Conservation (phyloP, 2,113 vertebrate genomes). For the Prunella himalayana region DNA sequence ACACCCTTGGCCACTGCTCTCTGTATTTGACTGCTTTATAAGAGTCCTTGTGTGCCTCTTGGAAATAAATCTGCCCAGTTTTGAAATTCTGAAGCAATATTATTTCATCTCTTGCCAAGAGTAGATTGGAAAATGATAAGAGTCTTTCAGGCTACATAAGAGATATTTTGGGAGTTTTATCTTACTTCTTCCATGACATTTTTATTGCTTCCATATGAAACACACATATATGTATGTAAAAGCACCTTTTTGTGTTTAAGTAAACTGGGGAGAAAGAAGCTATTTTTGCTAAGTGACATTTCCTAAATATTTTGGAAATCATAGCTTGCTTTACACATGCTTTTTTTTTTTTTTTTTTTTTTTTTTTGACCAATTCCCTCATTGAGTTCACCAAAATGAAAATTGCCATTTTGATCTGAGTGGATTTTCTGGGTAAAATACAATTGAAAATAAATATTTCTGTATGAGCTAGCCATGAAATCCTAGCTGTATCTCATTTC, state of each 20-base stretch:
- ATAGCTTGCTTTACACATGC: background rate
- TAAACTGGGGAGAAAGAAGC: background rate
- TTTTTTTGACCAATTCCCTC: background rate
- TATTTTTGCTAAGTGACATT: background rate
- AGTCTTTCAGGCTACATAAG: conserved; percentile 17
- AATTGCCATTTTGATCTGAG: background rate
- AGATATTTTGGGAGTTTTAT: conserved; percentile 6
- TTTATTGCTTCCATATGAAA: conserved; percentile 47
- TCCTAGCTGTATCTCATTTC: background rate
- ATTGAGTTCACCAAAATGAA: background rate
- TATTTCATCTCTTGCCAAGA: conserved; percentile 48
- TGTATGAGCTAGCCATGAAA: background rate
- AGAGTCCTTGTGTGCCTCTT: background rate
- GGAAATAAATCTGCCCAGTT: background rate
- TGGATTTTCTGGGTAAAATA: conserved; percentile 10
- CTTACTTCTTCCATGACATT: conserved; percentile 13
- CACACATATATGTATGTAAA: background rate
- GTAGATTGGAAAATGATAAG: conserved; percentile 35
- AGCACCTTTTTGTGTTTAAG: background rate
- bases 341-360: background rate
- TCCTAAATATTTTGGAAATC: conserved; percentile 5
- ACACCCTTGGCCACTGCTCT: background rate
- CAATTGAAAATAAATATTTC: background rate
- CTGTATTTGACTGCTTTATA: background rate
- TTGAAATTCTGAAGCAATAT: conserved; percentile 21